phyloP scores from a whole-genome alignment of 2,113 vertebrate genomes.

The Saccopteryx bilineata region DNA sequence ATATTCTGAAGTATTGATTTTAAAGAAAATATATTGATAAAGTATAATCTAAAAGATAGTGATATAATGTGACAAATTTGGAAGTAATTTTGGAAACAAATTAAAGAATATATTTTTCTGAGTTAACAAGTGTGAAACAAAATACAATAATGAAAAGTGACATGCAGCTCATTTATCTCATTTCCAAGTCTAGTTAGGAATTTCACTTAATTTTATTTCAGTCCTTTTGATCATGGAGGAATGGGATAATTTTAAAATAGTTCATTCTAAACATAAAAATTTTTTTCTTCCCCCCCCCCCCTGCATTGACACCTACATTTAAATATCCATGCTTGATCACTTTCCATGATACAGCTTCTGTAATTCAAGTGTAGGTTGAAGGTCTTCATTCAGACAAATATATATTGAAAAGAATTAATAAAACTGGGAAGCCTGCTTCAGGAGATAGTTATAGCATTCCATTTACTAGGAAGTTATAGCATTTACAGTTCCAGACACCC shows the following conservation, averaged over 20 bases:
- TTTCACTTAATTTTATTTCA: conserved; percentile 15
- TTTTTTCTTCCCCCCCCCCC: not conserved
- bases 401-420: no score
- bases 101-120: not conserved
- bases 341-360: not conserved
- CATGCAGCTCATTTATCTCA: not conserved
- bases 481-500: no score
- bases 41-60: not conserved
- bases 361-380: not conserved
- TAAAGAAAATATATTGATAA: not conserved
- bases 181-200: not conserved
- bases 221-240: not conserved
- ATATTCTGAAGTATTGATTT: not conserved
- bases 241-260: not conserved
- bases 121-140: not conserved
- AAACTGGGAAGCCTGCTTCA: no score
- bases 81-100: not conserved
- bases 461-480: no score
- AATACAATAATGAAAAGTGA: not conserved
- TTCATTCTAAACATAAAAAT: not conserved
- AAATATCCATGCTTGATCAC: not conserved
- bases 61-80: not conserved
- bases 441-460: no score
- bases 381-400: not conserved
- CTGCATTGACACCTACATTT: not conserved